These are phyloP conservation scores for Phalloptychus januarius DNA, from an alignment of 2,797 vertebrate genomes.

Conservation along the genomic window DNA sequence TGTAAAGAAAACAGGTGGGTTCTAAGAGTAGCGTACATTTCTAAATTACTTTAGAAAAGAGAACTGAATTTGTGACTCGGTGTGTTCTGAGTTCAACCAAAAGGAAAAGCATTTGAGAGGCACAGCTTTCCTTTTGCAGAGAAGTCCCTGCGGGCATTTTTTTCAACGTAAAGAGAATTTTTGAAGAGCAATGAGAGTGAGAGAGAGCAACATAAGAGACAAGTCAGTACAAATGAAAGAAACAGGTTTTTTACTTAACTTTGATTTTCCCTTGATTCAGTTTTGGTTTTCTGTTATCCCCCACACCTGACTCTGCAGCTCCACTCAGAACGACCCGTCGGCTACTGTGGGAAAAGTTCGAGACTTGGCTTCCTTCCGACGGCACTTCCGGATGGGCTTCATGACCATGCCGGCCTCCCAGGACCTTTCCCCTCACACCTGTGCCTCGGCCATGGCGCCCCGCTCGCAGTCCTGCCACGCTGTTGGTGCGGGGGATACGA, in stretches of 20 bases:
- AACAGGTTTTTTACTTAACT: conserved; percentile 35
- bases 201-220: conserved; percentile 25
- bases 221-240: conserved; percentile 37
- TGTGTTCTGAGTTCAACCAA: conserved; percentile 60
- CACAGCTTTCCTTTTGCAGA: conserved; percentile 54
- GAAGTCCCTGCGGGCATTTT: conserved; percentile 52
- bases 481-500: conserved; percentile 84
- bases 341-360: conserved; percentile 86
- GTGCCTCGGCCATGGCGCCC: conserved; percentile 90
- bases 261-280: conserved; percentile 21
- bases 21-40: conserved; percentile 35
- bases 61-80: conserved; percentile 70
- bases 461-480: conserved; percentile 94
- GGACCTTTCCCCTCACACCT: conserved; percentile 91
- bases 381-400: conserved; percentile 94
- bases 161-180: conserved; percentile 48
- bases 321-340: conserved; percentile 80
- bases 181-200: conserved; percentile 47
- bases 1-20: conserved; percentile 46
- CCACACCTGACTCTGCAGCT: conserved; percentile 55
- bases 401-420: conserved; percentile 96
- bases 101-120: conserved; percentile 20
- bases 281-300: conserved; percentile 4
- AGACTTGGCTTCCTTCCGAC: conserved; percentile 90
- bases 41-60: conserved; percentile 55